Percentiles rank a stretch among this genome's conserved stretches.
These are phyloP conservation scores for Spodoptera litura DNA, from an alignment of 1,140 invertebrate species.

Conservation along the genomic window DNA sequence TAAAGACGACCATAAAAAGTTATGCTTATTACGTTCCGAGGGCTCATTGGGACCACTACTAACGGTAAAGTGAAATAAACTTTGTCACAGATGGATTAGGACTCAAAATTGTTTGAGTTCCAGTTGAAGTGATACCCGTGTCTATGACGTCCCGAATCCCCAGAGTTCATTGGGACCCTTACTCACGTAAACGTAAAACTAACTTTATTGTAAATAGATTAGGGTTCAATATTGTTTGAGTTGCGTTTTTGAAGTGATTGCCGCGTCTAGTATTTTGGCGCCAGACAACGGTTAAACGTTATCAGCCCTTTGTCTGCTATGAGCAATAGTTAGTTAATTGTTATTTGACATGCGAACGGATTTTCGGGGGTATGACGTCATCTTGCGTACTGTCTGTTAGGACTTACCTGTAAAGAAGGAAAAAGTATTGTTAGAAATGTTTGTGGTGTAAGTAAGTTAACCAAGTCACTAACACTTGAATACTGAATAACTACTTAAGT, in stretches of 20 bases:
- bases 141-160: slow-evolving; percentile 36
- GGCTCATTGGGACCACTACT: slow-evolving; percentile 7
- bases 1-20: slow-evolving; percentile 56
- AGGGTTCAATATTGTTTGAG: slow-evolving; percentile 53
- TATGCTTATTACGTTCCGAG: slow-evolving; percentile 40
- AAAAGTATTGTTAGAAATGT: background rate
- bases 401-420: slow-evolving; percentile 22
- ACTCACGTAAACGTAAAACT: slow-evolving; percentile 41
- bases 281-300: slow-evolving; percentile 72
- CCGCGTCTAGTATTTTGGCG: slow-evolving; percentile 74
- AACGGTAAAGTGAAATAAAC: no score
- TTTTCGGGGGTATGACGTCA: slow-evolving; percentile 46
- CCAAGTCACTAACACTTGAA: no score
- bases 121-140: background rate
- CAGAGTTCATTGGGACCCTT: slow-evolving; percentile 36
- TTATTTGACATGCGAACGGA: slow-evolving; percentile 44
- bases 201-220: slow-evolving; percentile 16
- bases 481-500: no score
- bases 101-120: no score
- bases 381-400: background rate
- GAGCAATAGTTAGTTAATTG: slow-evolving; percentile 39
- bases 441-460: no score
- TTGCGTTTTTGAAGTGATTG: slow-evolving; percentile 39
- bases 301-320: slow-evolving; percentile 56
- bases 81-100: no score